phyloP scores from a whole-genome alignment of 2,113 vertebrate genomes.

The Anhinga rufa region DNA sequence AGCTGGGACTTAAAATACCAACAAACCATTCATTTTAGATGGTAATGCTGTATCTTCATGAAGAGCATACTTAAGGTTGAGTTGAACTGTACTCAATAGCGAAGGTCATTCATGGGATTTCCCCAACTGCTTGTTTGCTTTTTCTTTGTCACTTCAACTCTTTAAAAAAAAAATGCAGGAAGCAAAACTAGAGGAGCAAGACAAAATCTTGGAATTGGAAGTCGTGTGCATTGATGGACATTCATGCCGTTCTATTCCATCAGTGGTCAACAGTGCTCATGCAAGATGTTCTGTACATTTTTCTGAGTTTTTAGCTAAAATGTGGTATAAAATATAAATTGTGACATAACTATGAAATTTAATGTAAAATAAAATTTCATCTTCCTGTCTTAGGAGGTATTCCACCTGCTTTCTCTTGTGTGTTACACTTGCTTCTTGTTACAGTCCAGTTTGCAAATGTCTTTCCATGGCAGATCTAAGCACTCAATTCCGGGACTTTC shows the following conservation, averaged over 20 bases:
- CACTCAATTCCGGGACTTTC: neutral
- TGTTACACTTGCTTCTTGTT: neutral
- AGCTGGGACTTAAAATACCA: neutral
- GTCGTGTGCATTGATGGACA: neutral
- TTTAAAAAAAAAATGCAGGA: neutral
- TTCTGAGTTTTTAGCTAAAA: neutral
- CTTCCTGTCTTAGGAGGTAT: neutral
- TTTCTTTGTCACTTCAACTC: neutral
- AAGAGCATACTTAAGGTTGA: neutral
- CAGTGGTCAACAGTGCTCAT: neutral
- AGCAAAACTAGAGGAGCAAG: neutral
- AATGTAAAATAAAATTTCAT: neutral
- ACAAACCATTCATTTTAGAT: neutral
- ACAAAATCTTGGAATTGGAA: neutral
- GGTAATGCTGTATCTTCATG: neutral
- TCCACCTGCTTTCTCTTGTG: neutral
- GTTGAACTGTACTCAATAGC: neutral
- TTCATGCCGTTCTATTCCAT: neutral
- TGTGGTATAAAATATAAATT: neutral
- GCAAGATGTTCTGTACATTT: neutral
- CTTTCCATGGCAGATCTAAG: neutral
- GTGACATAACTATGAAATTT: neutral
- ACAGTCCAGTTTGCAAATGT: neutral
- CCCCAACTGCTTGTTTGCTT: neutral
- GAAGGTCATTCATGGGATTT: neutral